Evolutionary conservation across 2,888 invertebrate genomes (phyloP).

Genomic region (Tromatobia lineatoria): DNA sequence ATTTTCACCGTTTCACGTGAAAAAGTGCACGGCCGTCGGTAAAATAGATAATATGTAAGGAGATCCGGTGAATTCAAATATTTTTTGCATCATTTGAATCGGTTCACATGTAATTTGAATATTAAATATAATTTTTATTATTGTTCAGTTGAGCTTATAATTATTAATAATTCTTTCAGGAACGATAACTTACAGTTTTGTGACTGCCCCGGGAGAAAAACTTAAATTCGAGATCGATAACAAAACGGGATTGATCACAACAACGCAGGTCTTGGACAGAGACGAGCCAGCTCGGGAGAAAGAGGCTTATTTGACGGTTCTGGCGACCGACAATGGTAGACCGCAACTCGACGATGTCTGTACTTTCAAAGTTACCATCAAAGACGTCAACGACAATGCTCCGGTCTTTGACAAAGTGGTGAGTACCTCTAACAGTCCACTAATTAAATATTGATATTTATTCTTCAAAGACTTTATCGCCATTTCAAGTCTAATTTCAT

Average conservation of each 20-base stretch:
- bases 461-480: background rate
- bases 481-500: background rate
- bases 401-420: constrained; percentile 94
- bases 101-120: background rate
- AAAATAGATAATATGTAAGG: too few relatives aligned
- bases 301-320: constrained; percentile 94
- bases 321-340: constrained; percentile 96
- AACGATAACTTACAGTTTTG: constrained; percentile 94
- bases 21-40: too few relatives aligned
- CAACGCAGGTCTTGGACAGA: constrained; percentile 93
- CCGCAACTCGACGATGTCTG: constrained; percentile 97
- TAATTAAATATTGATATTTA: background rate
- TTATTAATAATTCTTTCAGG: constrained; percentile 79
- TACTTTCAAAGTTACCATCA: constrained; percentile 95
- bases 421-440: constrained; percentile 83
- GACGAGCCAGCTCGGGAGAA: constrained; percentile 95
- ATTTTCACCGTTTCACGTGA: background rate
- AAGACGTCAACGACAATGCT: constrained; percentile 97
- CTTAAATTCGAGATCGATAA: constrained; percentile 93
- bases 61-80: too few relatives aligned
- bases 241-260: constrained; percentile 91
- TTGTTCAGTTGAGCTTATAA: background rate
- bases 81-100: background rate
- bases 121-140: background rate
- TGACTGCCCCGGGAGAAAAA: constrained; percentile 91